Evolutionary conservation across 2,888 invertebrate species (phyloP).

Genomic region (Bedellia somnulentella): DNA sequence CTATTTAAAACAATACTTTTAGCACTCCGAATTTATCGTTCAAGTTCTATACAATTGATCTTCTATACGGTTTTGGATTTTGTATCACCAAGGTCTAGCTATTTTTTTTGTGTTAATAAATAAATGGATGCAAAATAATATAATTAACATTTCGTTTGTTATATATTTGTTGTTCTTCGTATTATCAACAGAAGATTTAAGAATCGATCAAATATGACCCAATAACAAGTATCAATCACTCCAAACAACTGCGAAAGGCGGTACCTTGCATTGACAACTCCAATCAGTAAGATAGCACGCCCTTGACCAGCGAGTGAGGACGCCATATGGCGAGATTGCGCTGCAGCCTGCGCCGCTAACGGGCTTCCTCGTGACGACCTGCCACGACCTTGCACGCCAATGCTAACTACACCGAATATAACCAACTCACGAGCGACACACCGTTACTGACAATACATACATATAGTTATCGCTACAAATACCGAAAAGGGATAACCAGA

Average conservation of each 20-base stretch:
- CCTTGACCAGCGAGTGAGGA: constrained; percentile 37
- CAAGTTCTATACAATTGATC: too few relatives aligned
- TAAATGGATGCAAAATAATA: too few relatives aligned
- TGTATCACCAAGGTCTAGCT: too few relatives aligned
- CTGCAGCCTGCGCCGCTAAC: constrained; percentile 22
- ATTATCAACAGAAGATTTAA: neutral
- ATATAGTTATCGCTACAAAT: neutral
- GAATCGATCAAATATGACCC: neutral
- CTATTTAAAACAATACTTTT: too few relatives aligned
- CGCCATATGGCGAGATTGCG: constrained; percentile 27
- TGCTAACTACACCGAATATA: constrained; percentile 6
- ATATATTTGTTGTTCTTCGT: too few relatives aligned
- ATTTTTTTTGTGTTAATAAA: too few relatives aligned
- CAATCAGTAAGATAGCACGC: constrained; percentile 12
- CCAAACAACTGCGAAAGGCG: neutral
- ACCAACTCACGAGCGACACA: constrained; percentile 2
- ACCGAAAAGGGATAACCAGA: constrained; percentile 3
- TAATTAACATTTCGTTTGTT: too few relatives aligned
- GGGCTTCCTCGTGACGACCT: constrained; percentile 21
- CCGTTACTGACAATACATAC: constrained; percentile 2
- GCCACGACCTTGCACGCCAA: constrained; percentile 20
- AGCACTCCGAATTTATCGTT: too few relatives aligned
- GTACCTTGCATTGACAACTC: constrained; percentile 10
- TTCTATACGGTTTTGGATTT: too few relatives aligned
- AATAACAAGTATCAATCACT: neutral